A percentile compares a stretch with the other conserved stretches of the same genome.
phyloP scores from a whole-genome alignment of 2,113 vertebrate genomes.

The Pollimyrus isidori region DNA sequence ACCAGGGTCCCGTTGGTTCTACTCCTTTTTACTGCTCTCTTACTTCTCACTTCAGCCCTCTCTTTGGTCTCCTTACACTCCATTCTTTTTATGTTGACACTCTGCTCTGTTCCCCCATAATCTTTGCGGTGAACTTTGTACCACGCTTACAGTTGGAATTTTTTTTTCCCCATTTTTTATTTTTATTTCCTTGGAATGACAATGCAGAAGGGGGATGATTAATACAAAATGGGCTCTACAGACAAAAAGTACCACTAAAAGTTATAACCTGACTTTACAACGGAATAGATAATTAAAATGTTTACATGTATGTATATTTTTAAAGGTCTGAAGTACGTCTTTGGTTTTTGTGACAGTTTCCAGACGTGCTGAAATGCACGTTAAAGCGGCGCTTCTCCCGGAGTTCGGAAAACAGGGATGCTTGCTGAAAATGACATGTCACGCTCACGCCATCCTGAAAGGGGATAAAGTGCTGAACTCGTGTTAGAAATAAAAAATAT shows the following conservation, averaged over 20 bases:
- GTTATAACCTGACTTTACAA: not conserved
- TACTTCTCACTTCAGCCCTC: not conserved
- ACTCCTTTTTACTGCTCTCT: not conserved
- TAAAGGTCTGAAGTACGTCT: not conserved
- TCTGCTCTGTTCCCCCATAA: not conserved
- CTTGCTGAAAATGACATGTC: not conserved
- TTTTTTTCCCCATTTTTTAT: not conserved
- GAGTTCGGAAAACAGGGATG: not conserved
- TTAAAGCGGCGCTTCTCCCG: not conserved
- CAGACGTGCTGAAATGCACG: constrained; percentile 3
- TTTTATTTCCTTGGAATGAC: not conserved
- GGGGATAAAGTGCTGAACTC: not conserved
- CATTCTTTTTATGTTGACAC: not conserved
- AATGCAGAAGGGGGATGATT: not conserved
- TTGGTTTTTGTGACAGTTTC: not conserved
- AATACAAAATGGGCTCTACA: not conserved
- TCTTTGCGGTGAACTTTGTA: not conserved
- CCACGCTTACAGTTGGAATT: not conserved
- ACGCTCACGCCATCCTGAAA: not conserved
- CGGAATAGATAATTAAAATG: not conserved
- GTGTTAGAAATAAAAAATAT: not conserved
- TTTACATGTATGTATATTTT: not conserved
- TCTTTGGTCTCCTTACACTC: not conserved
- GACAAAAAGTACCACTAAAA: not conserved
- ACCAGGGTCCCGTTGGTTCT: not conserved